Base-by-base conservation (phyloP, 2,888 invertebrate genomes). In the Epiblema foenella region DNA sequence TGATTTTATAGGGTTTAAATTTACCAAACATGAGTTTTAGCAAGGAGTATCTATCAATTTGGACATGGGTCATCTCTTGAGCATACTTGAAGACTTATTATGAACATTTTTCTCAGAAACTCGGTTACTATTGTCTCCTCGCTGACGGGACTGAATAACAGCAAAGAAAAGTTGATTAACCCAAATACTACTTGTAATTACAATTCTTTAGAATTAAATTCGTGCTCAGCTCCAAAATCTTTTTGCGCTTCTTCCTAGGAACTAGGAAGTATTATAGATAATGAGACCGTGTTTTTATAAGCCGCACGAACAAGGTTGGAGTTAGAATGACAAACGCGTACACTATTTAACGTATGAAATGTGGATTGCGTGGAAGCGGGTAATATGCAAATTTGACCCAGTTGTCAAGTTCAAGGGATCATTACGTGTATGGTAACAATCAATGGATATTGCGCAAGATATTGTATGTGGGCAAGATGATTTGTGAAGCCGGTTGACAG, bases 201-300 rank as follows among this genome's bases (percentile, higher is more conserved):
- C 42, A 59, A 39, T 49, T 39, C 56, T 15, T 51, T 20, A 51
- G 17, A 64, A 58, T 29, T 15, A 54, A 37, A 11, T 29, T 12
- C 9, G 46, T 49, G 15, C n/a, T 29, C 15, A 60, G 59, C 52
- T 58, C 58, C 51, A 15, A 68, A 68, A 52, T 68, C 20, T 67
- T 57, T 65, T 17, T 15, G 46, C 54, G 33, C 33, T 18, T 67
- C 58, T 33, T 51, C 58, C 58, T 67, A 67, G 67, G 67, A 67
- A 67, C 58, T 67, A 67, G 67, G 67, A 67, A 67, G 46, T 20
- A 20, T 29, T 46, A 56, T 20, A 18, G 33, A 49, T 24, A 37
- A 67, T 51, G 67, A 67, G 59, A 37, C 29, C 18, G 63, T 17
- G 57, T 52, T 52, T 63, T 52, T 63, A 33, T 33, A 11, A 17